Evolutionary conservation across 2,888 invertebrate species (phyloP), one percentile per base, ranked within the genome.

Genomic region (Rosalia funebris): DNA sequence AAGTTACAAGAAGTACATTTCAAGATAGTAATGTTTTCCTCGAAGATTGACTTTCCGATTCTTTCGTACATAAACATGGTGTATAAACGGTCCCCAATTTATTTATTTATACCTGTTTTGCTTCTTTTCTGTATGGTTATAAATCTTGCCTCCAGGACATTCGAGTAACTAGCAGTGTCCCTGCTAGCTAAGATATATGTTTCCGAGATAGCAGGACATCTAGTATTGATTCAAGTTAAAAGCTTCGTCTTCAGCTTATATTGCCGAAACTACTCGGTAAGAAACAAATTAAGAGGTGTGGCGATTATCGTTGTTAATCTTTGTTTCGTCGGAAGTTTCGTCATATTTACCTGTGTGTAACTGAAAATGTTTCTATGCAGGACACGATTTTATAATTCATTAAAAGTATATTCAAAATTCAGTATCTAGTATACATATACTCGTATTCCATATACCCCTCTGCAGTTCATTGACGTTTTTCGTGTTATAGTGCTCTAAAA

Each of bases 151-250:
- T 63, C 64, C 64, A 69, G 70, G 76, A 75, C 73, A 75, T 73
- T 71, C 72, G 77, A 75, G 76, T 77, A 77, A 77, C 74, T 77
- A 75, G 77, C 73, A 72, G 73, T 75, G 77, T 75, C 77, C 77
- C 77, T 75, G 74, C 73, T 69, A 69, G 74, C 73, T 71, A 77
- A 79, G 79, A 79, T 79, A 78, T 77, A 79, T 78, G 78, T 77
- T 70, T 73, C 63, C 63, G 73, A 76, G 78, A 79, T 78, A 77
- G 74, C 71, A 73, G 75, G 75, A 74, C 75, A 75, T 77, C 75
- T 78, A 76, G 76, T 79, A 79, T 80, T 77, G 79, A 79, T 79
- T 79, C 77, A 72, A 71, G 76, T 77, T 78, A 79, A 81, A 80
- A 79, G 80, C 79, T 73, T 74, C 72, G 71, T 71, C 72, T 73